phyloP scores from a whole-genome alignment of 2,113 vertebrate genomes.

The Gavialis gangeticus region DNA sequence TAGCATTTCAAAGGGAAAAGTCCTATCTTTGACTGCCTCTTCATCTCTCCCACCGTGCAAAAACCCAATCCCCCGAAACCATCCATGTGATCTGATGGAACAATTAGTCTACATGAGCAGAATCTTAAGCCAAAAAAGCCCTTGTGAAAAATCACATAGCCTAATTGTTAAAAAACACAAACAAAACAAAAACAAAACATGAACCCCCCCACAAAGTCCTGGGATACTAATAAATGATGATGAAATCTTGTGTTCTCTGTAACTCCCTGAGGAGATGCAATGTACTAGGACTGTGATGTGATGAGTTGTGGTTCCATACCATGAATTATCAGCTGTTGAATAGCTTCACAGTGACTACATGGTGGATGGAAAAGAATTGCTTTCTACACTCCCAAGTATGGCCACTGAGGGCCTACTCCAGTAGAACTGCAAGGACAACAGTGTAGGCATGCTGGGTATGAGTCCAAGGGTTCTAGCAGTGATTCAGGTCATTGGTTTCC shows the following conservation, averaged over 20 bases:
- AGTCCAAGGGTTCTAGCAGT: background rate
- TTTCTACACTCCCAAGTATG: background rate
- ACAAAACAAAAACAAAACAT: no score
- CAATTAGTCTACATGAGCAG: background rate
- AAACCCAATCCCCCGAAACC: background rate
- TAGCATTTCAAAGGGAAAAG: background rate
- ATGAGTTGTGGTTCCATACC: background rate
- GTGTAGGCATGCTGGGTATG: background rate
- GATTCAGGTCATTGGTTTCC: background rate
- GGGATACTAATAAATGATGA: fast-evolving
- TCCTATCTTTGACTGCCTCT: background rate
- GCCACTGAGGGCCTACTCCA: background rate
- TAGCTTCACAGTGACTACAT: background rate
- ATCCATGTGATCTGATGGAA: background rate
- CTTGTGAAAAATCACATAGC: background rate
- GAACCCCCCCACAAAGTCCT: no score
- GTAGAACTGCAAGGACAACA: no score
- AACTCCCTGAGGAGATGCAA: background rate
- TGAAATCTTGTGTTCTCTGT: background rate
- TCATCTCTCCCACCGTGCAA: background rate
- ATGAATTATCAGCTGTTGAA: background rate
- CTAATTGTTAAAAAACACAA: no score
- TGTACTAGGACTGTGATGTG: background rate
- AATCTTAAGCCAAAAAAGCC: background rate
- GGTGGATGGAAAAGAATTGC: background rate